Conservation (phyloP, 2,797 vertebrate genomes). For the Mus spretus region DNA sequence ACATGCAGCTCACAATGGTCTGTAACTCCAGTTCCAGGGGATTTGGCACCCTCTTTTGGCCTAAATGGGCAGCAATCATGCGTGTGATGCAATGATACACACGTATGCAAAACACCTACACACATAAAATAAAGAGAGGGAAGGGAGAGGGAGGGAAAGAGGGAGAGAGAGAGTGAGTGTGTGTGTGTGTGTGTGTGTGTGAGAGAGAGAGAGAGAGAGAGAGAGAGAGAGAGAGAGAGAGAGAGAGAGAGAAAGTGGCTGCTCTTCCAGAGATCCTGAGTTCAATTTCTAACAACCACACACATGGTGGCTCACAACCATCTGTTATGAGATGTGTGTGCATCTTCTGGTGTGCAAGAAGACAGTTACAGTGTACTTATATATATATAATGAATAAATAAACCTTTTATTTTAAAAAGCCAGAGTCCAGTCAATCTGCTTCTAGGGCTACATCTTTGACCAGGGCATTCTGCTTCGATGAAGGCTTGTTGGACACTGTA, state of each 20-base stretch:
- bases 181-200: too few relatives aligned
- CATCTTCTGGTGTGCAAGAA: neutral
- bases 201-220: too few relatives aligned
- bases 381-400: neutral
- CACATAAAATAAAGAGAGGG: neutral
- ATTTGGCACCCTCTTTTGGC: neutral
- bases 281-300: neutral
- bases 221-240: neutral
- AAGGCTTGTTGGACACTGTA: neutral
- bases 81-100: neutral
- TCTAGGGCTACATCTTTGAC: neutral
- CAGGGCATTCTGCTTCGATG: neutral
- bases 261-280: neutral
- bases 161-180: too few relatives aligned
- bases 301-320: neutral
- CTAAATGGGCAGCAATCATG: neutral
- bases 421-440: slow-evolving; percentile 40
- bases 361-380: neutral
- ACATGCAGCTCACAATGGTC: neutral
- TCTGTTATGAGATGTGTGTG: neutral
- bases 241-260: neutral
- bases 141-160: too few relatives aligned
- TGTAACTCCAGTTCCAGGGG: neutral
- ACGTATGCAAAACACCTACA: neutral
- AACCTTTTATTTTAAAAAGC: neutral